Evolutionary conservation across 2,113 vertebrate genomes (phyloP), one percentile per base, ranked within the genome.

Genomic region (Corythornis cristatus): DNA sequence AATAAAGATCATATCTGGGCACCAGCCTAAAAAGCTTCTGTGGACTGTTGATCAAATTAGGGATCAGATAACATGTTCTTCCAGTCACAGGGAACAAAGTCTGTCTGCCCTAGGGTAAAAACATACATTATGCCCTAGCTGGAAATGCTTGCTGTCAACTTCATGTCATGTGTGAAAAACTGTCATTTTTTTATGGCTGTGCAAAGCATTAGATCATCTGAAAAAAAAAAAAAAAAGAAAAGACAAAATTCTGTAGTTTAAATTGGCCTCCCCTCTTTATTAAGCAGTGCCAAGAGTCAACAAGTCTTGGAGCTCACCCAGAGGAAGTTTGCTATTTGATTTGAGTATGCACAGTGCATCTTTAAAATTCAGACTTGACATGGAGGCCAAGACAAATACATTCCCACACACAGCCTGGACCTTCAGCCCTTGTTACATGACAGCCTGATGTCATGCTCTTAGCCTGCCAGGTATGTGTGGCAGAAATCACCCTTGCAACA

Each of bases 1-100:
- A 94, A 58, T 86, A 66, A 80, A 92, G 94, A 95, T 85, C 21
- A 1, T 93, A 89, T 94, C 75, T 87, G 46, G 51, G 71, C 83
- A 85, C 78, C 81, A 76, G 74, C 71, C 53, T 94, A 45, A 92
- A 83, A 77, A 46, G 62, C 40, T 80, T 93, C 56, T 80, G 2
- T 68, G 58, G 81, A 31, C 58, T 86, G 43, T 73, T 96, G 92
- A 95, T 81, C 57, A 60, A 89, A 86, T 95, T 71, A 88, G 43
- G 51, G 56, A 73, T 89, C 68, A 86, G 93, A 85, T 93, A 93
- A 75, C 64, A 8, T 50, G 56, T 56, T 80, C 35, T 91, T 33
- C 21, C 7, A 1, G 65, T 80, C 61, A 50, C 61, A 71, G 35
- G 33, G 61, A 80, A 80, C 64, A 77, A 78, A 90, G 84, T 64